Evolutionary conservation across 2,888 invertebrate species (phyloP).

Genomic region (Dichetophora obliterata): DNA sequence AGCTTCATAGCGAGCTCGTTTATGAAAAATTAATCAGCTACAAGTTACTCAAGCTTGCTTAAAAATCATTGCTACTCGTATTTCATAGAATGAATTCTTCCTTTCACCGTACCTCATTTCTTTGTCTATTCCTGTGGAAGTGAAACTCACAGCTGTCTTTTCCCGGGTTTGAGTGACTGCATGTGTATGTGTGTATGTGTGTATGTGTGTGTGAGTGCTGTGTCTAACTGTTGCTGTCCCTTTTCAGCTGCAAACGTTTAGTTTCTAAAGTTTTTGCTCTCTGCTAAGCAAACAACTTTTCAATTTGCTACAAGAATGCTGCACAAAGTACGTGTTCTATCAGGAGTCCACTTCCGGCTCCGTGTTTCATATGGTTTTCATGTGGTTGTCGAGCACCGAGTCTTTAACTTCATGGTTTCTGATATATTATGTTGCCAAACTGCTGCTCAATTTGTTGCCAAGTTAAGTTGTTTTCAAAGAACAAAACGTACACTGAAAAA

Average conservation of each 20-base stretch:
- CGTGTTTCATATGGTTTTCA: neutral
- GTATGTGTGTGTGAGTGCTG: neutral
- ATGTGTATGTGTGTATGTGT: no score
- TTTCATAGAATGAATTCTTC: no score
- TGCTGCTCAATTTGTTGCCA: slow-evolving; percentile 20
- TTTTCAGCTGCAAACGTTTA: neutral
- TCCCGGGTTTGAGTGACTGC: no score
- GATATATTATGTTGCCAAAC: slow-evolving; percentile 3
- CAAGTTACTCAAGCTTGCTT: no score
- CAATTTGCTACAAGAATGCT: neutral
- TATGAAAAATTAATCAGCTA: no score
- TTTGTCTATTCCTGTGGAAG: no score
- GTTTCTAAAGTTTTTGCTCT: neutral
- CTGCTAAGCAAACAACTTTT: neutral
- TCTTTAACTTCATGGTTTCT: neutral
- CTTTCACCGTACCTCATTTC: no score
- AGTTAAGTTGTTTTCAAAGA: neutral
- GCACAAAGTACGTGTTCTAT: neutral
- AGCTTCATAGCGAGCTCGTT: no score
- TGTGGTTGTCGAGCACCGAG: neutral
- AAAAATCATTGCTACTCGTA: no score
- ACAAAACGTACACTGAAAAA: neutral
- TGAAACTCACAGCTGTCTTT: no score
- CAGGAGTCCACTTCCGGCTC: slow-evolving; percentile 16
- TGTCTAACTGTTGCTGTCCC: neutral